Evolutionary conservation across 2,888 invertebrate species (phyloP).

Genomic region (Sepiola atlantica): DNA sequence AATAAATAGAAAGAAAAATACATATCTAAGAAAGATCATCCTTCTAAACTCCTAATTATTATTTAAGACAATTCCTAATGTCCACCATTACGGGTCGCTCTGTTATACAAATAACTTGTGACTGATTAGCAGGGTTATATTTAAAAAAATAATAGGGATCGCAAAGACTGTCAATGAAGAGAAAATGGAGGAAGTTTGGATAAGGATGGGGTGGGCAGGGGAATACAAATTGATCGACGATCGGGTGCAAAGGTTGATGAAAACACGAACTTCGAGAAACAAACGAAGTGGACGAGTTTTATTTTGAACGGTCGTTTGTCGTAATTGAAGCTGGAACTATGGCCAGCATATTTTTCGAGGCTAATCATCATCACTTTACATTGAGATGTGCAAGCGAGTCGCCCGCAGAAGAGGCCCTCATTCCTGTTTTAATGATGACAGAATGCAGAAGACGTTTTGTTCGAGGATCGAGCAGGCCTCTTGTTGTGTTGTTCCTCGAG

Average conservation of each 20-base stretch:
- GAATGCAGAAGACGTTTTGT: slow-evolving; percentile 4
- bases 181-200: not conserved
- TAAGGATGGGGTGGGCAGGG: not conserved
- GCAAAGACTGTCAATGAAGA: no score
- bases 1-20: no score
- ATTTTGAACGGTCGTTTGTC: not conserved
- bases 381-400: not conserved
- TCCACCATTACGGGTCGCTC: no score
- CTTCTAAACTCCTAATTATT: no score
- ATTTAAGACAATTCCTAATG: no score
- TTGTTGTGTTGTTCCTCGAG: not conserved
- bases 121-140: no score
- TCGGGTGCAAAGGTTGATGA: not conserved
- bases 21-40: no score
- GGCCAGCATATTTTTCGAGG: not conserved
- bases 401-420: not conserved
- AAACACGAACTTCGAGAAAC: not conserved
- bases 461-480: not conserved
- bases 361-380: not conserved
- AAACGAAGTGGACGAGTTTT: not conserved
- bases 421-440: not conserved
- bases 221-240: not conserved
- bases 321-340: not conserved
- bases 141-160: no score
- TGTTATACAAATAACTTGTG: no score